Evolutionary conservation across 2,113 vertebrate genomes (phyloP).

Genomic region (Merops nubicus): DNA sequence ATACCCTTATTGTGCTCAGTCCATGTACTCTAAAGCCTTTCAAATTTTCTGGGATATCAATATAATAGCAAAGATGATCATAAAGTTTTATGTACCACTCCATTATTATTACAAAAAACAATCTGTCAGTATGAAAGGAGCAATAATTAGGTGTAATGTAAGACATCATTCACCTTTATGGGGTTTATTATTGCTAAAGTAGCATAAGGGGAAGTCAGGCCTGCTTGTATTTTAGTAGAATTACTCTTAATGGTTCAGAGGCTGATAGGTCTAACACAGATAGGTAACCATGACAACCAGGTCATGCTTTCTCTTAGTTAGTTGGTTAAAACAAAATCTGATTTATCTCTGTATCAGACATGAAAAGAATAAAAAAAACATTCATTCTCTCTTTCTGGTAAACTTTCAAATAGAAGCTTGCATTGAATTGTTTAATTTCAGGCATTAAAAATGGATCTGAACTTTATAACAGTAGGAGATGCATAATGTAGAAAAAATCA

Average conservation of each 20-base stretch:
- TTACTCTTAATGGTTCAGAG: neutral
- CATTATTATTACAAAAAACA: neutral
- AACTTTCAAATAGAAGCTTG: neutral
- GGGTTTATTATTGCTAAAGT: neutral
- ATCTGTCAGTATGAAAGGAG: neutral
- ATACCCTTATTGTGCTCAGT: neutral
- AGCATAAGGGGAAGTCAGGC: neutral
- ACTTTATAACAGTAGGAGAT: neutral
- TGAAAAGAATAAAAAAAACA: neutral
- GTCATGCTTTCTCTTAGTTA: neutral
- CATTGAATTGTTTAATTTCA: neutral
- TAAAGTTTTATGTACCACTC: neutral
- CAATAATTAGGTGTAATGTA: neutral
- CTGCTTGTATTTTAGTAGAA: neutral
- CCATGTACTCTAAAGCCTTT: neutral
- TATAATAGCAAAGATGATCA: neutral
- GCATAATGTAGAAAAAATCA: neutral
- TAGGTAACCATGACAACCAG: neutral
- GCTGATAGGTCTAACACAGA: neutral
- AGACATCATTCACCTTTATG: neutral
- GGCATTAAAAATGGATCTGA: neutral
- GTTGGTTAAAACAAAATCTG: neutral
- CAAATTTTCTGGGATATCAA: neutral
- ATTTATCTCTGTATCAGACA: neutral
- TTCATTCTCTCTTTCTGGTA: neutral